Evolutionary conservation across 2,888 invertebrate species (phyloP).

Genomic region (Cataglyphis cursor): DNA sequence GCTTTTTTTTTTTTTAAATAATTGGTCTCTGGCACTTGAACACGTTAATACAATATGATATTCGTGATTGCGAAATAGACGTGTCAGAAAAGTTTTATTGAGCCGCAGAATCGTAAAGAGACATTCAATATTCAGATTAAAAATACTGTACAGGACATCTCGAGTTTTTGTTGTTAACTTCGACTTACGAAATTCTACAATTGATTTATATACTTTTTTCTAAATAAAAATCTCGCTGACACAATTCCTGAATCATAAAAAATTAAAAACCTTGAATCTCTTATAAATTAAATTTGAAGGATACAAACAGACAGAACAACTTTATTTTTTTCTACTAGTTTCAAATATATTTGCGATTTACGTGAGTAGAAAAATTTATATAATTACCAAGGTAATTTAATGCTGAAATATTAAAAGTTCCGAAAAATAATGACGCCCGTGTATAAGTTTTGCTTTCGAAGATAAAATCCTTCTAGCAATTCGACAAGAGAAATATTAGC

Average conservation of each 20-base stretch:
- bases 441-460: not conserved
- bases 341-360: not conserved
- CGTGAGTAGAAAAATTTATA: not conserved
- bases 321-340: not conserved
- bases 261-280: slow-evolving; percentile 24
- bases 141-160: not conserved
- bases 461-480: not conserved
- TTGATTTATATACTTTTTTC: slow-evolving; percentile 21
- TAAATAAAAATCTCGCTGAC: not conserved
- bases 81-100: not conserved
- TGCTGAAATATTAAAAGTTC: not conserved
- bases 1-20: not conserved
- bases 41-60: not conserved
- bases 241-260: slow-evolving; percentile 1
- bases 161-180: not conserved
- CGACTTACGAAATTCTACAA: not conserved
- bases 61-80: not conserved
- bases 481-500: not conserved
- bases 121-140: not conserved
- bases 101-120: not conserved
- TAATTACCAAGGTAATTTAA: not conserved
- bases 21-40: not conserved
- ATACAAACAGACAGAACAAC: not conserved
- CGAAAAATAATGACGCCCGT: not conserved
- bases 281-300: slow-evolving; percentile 34